phyloP scores from a whole-genome alignment of 2,797 vertebrate species.

The Chromis chromis region DNA sequence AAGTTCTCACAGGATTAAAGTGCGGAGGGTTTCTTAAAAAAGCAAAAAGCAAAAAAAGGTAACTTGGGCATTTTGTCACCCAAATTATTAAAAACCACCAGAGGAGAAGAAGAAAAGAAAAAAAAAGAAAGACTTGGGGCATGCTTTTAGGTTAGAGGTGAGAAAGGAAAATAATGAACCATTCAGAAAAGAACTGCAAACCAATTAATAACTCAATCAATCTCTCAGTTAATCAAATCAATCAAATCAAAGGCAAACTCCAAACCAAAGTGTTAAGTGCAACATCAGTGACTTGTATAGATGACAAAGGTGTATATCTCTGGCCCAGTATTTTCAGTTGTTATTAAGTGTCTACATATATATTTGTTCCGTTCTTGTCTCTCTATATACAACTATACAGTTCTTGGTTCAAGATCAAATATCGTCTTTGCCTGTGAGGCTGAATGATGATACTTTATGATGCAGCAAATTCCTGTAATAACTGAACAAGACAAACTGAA shows the following conservation, averaged over 20 bases:
- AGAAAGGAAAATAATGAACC: constrained; percentile 43
- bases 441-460: background rate
- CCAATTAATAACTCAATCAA: constrained; percentile 62
- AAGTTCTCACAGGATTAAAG: constrained; percentile 60
- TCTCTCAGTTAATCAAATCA: constrained; percentile 63
- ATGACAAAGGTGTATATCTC: constrained; percentile 80
- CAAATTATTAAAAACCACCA: constrained; percentile 65
- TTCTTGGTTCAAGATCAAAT: background rate
- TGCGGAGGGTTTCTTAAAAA: constrained; percentile 79
- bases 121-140: constrained; percentile 54
- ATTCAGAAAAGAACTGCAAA: constrained; percentile 62
- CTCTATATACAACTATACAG: background rate
- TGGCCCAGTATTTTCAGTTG: constrained; percentile 41
- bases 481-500: constrained; percentile 22
- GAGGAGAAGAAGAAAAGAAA: constrained; percentile 25
- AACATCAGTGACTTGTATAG: constrained; percentile 80
- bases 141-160: constrained; percentile 78
- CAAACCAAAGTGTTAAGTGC: constrained; percentile 78
- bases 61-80: constrained; percentile 54
- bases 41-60: constrained; percentile 46
- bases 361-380: background rate
- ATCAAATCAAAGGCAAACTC: constrained; percentile 74
- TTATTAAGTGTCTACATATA: no score
- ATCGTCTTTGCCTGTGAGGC: background rate
- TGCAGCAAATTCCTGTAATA: constrained; percentile 14